Base-by-base conservation (phyloP, 64 coral and sea anemone genomes). In the Anthopleura sola region DNA sequence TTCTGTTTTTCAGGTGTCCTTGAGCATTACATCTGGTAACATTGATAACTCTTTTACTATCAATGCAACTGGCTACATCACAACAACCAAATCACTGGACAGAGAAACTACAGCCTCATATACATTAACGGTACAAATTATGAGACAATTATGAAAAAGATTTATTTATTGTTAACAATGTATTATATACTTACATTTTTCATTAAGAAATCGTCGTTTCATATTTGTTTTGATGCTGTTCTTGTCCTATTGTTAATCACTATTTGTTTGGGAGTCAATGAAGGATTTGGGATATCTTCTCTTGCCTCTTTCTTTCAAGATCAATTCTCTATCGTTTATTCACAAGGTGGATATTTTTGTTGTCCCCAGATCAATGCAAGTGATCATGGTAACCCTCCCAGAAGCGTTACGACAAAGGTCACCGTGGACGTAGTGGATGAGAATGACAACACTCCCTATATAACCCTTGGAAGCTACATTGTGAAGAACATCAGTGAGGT, bases 381-480 rank as follows among this genome's bases (percentile, higher is more conserved):
- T 60, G 97, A 99, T 26, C 90, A 90, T 71, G 97, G 97, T 32
- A 64, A 20, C 10, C 88, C 97, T 11, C 47, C 23, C 6, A 84
- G 84, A 49, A 94, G 86, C 74, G 82, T 84, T 14, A 85, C 90
- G n/a, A 92, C 87, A 36, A 79, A 54, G 20, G 51, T 94, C 1
- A 40, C 71, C 44, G 88, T 99, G 6, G 92, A 68, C 5, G 90
- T 96, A 13, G 54, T 62, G 9, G 94, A 96, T 40, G 74, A 78
- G 47, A 96, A 96, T 53, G 94, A 96, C 21, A 96, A 96, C 29
- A 48, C 53, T 56, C 94, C 94, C 0, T 48, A 89, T n/a, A 89
- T 96, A 20, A 39, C 36, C 28, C 85, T 64, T 47, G 94, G 90
- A 20, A 1, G 62, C 8, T 78, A 88, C 64, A 92, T 96, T 11